phyloP scores from a whole-genome alignment of 2,888 invertebrate genomes.

The Miltochrista miniata region DNA sequence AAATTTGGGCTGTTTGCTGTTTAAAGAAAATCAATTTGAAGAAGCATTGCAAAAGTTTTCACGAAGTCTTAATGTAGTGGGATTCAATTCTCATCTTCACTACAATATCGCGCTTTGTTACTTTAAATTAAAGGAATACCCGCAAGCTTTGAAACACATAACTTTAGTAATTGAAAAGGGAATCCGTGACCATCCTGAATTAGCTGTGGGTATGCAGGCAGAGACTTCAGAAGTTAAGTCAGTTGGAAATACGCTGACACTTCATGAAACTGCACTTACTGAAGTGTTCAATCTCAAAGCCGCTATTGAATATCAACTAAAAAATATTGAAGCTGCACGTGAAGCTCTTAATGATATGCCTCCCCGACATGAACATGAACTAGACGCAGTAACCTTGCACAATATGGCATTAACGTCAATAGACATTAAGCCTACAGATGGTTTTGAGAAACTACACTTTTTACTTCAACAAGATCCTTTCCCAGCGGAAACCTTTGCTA shows the following conservation, averaged over 20 bases:
- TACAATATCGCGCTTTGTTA: constrained; percentile 98
- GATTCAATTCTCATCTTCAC: constrained; percentile 95
- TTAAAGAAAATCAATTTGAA: constrained; percentile 93
- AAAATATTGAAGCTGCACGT: constrained; percentile 90
- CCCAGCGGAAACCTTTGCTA: constrained; percentile 98
- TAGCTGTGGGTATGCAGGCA: constrained; percentile 98
- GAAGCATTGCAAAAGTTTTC: constrained; percentile 96
- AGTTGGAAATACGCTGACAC: constrained; percentile 96
- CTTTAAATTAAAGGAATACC: constrained; percentile 96
- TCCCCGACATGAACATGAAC: constrained; percentile 97
- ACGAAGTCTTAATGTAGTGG: constrained; percentile 93
- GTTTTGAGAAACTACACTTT: constrained; percentile 94
- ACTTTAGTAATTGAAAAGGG: constrained; percentile 97
- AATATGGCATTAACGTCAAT: constrained; percentile 97
- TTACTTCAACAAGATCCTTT: constrained; percentile 97
- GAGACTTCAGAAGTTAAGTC: constrained; percentile 96
- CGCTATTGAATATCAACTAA: constrained; percentile 96
- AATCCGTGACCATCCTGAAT: constrained; percentile 97
- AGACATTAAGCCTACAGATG: constrained; percentile 94
- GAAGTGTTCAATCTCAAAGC: constrained; percentile 99
- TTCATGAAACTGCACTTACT: constrained; percentile 98
- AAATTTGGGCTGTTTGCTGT: constrained; percentile 97
- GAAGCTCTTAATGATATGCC: constrained; percentile 96
- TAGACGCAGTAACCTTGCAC: constrained; percentile 98
- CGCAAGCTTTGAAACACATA: constrained; percentile 96